phyloP scores from a whole-genome alignment of 2,113 vertebrate species.

The Crocuta crocuta region DNA sequence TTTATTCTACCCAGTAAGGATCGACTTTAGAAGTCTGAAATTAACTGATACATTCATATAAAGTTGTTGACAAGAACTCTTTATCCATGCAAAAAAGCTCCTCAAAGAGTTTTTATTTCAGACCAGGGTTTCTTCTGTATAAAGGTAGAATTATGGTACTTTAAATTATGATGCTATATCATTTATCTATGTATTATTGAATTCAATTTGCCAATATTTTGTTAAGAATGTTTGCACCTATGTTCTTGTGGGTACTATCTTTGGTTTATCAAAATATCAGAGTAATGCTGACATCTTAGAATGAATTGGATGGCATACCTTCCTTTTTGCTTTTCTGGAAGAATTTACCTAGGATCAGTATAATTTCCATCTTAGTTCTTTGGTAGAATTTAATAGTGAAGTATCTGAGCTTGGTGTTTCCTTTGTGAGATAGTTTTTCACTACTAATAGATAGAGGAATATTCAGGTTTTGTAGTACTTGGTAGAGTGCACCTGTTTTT shows the following conservation, averaged over 20 bases:
- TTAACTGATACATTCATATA: slow-evolving; percentile 66
- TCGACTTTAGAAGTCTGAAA: slow-evolving; percentile 65
- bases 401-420: background rate
- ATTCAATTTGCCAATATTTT: background rate
- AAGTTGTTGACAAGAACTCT: slow-evolving; percentile 30
- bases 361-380: background rate
- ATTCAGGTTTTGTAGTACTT: background rate
- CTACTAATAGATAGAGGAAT: background rate
- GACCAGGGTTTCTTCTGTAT: background rate
- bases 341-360: background rate
- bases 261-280: background rate
- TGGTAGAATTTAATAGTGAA: background rate
- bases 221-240: background rate
- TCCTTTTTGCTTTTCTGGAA: background rate
- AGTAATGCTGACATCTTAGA: background rate
- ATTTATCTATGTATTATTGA: background rate
- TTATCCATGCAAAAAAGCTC: slow-evolving; percentile 49
- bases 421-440: background rate
- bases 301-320: background rate
- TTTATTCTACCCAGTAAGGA: slow-evolving; percentile 59
- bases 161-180: background rate
- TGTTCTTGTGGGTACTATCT: background rate
- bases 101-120: slow-evolving; percentile 51
- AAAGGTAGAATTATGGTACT: background rate
- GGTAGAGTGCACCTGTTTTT: background rate